Evolutionary conservation across 2,888 invertebrate genomes (phyloP).

Genomic region (Rhorus exstirpatorius): DNA sequence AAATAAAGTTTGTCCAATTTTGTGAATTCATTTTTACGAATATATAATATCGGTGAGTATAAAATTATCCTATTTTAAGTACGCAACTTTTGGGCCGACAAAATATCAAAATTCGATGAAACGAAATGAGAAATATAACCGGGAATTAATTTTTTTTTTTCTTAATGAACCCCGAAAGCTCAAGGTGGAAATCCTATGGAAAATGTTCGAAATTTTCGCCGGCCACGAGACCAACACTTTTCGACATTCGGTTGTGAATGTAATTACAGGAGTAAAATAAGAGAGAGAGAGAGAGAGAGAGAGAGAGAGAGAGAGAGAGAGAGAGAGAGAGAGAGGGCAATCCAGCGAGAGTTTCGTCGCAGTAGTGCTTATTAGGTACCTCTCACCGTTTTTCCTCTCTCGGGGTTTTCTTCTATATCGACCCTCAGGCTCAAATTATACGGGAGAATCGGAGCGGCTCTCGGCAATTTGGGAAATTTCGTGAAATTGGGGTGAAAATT

Average conservation of each 20-base stretch:
- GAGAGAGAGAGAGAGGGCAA: slow-evolving; percentile 22
- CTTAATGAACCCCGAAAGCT: background rate
- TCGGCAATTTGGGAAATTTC: slow-evolving; percentile 74
- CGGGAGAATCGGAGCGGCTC: slow-evolving; percentile 56
- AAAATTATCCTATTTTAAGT: no score
- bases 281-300: slow-evolving; percentile 18
- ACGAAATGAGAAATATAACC: background rate
- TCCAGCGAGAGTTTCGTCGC: slow-evolving; percentile 45
- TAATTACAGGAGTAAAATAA: slow-evolving; percentile 22
- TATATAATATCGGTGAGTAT: no score
- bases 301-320: slow-evolving; percentile 26
- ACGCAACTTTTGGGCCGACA: no score
- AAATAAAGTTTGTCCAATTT: no score
- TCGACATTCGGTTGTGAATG: slow-evolving; percentile 5
- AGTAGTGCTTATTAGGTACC: slow-evolving; percentile 44
- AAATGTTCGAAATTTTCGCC: background rate
- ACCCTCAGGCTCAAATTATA: slow-evolving; percentile 70
- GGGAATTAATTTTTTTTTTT: background rate
- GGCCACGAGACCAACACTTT: slow-evolving; percentile 15
- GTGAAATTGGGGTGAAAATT: slow-evolving; percentile 76
- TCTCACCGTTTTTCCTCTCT: slow-evolving; percentile 34
- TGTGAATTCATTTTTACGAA: no score
- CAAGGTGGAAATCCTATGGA: background rate
- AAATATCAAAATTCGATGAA: no score
- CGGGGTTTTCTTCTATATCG: slow-evolving; percentile 25